phyloP scores from a whole-genome alignment of 2,888 invertebrate genomes.

The Lagria hirta region DNA sequence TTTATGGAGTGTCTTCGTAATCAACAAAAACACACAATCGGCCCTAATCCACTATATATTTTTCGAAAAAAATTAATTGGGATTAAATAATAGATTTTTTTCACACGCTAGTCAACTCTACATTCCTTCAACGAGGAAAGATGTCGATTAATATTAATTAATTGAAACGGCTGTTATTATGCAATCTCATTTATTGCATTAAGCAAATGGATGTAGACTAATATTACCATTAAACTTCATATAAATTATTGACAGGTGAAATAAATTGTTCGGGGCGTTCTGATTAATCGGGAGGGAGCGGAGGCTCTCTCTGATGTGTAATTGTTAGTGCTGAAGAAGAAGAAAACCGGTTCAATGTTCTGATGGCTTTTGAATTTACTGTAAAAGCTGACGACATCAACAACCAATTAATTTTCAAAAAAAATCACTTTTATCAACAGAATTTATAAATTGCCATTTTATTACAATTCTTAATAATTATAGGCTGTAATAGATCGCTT shows the following conservation, averaged over 20 bases:
- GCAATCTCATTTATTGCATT: conserved; percentile 20
- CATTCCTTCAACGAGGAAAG: conserved; percentile 11
- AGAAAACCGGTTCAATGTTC: too few species aligned
- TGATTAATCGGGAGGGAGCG: too few species aligned
- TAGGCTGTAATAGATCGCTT: too few species aligned
- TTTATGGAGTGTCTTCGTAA: conserved; percentile 39
- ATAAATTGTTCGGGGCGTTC: too few species aligned
- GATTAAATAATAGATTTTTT: conserved; percentile 3
- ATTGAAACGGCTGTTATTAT: conserved; percentile 15
- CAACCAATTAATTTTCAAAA: too few species aligned
- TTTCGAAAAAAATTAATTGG: conserved; percentile 4
- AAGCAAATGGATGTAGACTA: conserved; percentile 14
- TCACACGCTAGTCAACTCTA: conserved; percentile 4
- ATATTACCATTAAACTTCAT: conserved; percentile 12
- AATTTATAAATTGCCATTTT: too few species aligned
- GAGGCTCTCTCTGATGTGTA: too few species aligned
- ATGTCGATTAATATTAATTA: conserved; percentile 11
- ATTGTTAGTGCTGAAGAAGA: too few species aligned
- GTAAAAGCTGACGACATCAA: too few species aligned
- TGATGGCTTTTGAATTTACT: too few species aligned
- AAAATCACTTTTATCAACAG: too few species aligned
- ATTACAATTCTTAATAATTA: too few species aligned
- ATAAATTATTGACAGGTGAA: conserved; percentile 17
- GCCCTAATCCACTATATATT: neutral
- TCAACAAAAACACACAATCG: conserved; percentile 39